Conservation (phyloP, 2,888 invertebrate genomes). For the Alcis repandata region DNA sequence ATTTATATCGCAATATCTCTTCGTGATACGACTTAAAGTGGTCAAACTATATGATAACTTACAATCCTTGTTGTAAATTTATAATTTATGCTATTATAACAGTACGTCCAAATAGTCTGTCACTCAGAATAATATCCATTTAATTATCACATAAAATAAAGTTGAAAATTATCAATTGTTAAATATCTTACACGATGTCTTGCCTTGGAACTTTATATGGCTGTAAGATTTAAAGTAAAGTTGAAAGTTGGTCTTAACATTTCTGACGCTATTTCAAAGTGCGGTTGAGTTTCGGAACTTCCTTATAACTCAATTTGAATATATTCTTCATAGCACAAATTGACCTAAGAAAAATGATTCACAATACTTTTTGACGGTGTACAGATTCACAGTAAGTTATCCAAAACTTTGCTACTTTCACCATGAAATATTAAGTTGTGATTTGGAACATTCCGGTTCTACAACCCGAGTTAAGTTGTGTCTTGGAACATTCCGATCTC, state of each 20-base stretch:
- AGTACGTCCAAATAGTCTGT: background rate
- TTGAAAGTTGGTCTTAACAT: background rate
- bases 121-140: background rate
- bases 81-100: no score
- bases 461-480: no score
- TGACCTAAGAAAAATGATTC: no score
- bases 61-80: no score
- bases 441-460: no score
- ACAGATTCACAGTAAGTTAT: no score
- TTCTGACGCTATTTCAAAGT: background rate
- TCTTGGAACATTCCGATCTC: background rate
- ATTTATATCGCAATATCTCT: background rate
- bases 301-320: background rate
- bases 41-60: constrained; percentile 1
- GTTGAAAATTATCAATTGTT: background rate
- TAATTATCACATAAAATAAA: background rate
- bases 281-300: background rate
- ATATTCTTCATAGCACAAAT: no score
- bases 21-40: background rate
- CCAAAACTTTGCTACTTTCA: no score
- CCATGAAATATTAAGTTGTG: no score
- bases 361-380: no score
- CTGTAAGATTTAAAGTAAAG: no score
- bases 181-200: background rate
- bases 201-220: no score